Conservation (phyloP, 53 echinoderm and acorn worm genomes). For the Glandiceps talaboti region DNA sequence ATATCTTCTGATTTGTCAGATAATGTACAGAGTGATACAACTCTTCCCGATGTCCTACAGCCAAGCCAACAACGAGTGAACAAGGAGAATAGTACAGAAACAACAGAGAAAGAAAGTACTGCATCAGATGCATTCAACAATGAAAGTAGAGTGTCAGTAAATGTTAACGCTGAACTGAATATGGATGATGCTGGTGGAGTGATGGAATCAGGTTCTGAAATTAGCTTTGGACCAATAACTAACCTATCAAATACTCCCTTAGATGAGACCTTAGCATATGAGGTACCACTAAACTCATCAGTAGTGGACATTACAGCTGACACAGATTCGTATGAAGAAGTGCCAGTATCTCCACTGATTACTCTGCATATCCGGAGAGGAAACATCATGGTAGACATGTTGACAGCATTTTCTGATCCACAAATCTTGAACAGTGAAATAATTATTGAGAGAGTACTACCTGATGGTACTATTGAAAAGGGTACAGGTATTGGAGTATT, state of each 20-base stretch:
- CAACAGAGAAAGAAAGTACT: background rate
- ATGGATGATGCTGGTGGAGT: background rate
- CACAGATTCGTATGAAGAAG: background rate
- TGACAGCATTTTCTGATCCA: background rate
- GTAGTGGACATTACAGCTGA: background rate
- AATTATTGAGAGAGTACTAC: slow-evolving; percentile 1
- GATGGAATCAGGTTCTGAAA: background rate
- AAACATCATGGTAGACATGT: background rate
- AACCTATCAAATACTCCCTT: background rate
- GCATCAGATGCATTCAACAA: background rate
- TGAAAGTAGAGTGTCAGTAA: background rate
- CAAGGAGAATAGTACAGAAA: background rate
- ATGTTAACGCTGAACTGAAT: background rate
- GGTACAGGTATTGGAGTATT: slow-evolving; percentile 1
- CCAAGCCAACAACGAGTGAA: background rate
- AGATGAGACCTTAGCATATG: background rate
- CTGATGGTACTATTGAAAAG: slow-evolving; percentile 25
- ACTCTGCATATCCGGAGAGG: background rate
- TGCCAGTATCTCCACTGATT: background rate
- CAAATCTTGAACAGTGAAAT: background rate
- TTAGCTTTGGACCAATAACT: background rate
- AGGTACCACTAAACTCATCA: background rate
- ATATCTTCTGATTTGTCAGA: background rate
- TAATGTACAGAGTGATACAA: background rate
- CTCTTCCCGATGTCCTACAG: background rate